Evolutionary conservation across 2,797 vertebrate species (phyloP).

Genomic region (Microctenopoma steveboyesi): DNA sequence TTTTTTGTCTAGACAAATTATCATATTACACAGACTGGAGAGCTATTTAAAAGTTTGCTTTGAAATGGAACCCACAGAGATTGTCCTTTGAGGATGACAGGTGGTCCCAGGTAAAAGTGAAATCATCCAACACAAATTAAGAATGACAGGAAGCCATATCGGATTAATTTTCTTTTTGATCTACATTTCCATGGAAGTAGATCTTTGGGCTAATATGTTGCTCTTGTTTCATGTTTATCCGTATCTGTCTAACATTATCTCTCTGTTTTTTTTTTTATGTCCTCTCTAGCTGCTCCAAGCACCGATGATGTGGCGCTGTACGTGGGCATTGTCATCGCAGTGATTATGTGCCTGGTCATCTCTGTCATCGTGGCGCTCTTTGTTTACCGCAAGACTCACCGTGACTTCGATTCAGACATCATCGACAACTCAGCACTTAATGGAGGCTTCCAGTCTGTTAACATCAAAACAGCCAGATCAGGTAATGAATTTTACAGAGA

Average conservation of each 20-base stretch:
- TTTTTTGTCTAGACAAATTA: conserved; percentile 57
- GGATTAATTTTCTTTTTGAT: not conserved
- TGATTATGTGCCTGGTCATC: conserved; percentile 94
- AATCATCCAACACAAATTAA: conserved; percentile 28
- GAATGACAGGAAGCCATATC: conserved; percentile 2
- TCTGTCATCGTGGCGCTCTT: conserved; percentile 91
- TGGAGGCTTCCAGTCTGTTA: conserved; percentile 94
- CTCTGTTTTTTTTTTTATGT: conserved; percentile 24
- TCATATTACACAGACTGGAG: conserved; percentile 46
- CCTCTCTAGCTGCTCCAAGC: conserved; percentile 88
- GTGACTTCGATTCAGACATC: conserved; percentile 93
- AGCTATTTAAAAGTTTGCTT: conserved; percentile 56
- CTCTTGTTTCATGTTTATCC: not conserved
- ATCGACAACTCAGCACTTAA: conserved; percentile 95
- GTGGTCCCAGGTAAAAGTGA: conserved; percentile 32
- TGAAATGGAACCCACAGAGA: conserved; percentile 43
- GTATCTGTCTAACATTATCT: not conserved
- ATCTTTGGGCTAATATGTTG: not conserved
- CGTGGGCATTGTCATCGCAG: conserved; percentile 91
- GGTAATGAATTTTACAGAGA: conserved; percentile 75
- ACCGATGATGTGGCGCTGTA: conserved; percentile 93
- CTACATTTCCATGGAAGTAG: too few species aligned
- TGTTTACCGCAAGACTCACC: conserved; percentile 95
- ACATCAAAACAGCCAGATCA: conserved; percentile 94
- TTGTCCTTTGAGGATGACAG: conserved; percentile 38